These are phyloP conservation scores for Sebastolobus alascanus DNA, from an alignment of 2,797 vertebrate species.

Conservation along the genomic window DNA sequence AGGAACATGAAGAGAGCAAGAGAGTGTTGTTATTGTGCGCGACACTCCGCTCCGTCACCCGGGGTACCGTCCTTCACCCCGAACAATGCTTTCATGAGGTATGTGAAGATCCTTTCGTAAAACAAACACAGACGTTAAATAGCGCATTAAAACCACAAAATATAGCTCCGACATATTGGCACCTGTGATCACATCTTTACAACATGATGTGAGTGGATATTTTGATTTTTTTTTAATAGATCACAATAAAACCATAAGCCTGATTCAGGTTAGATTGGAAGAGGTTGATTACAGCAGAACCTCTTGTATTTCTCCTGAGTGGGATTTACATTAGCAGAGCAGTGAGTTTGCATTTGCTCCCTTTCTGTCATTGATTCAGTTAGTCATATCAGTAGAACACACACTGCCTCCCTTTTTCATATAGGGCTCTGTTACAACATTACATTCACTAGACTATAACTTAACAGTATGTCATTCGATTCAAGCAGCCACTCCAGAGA, in stretches of 20 bases:
- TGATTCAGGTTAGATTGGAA: slow-evolving; percentile 70
- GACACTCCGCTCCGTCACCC: slow-evolving; percentile 39
- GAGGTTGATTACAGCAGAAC: slow-evolving; percentile 55
- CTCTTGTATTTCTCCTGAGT: slow-evolving; percentile 70
- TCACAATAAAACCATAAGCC: slow-evolving; percentile 59
- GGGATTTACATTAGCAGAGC: slow-evolving; percentile 66
- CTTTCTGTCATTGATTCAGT: slow-evolving; percentile 65
- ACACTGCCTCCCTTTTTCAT: slow-evolving; percentile 69
- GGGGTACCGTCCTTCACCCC: slow-evolving; percentile 32
- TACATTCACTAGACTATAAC: slow-evolving; percentile 69
- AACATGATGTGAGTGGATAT: slow-evolving; percentile 48
- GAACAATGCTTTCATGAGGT: slow-evolving; percentile 73
- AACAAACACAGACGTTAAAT: slow-evolving; percentile 61
- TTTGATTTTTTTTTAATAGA: slow-evolving; percentile 32
- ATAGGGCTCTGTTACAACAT: slow-evolving; percentile 46
- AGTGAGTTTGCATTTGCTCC: slow-evolving; percentile 63
- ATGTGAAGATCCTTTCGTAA: slow-evolving; percentile 65
- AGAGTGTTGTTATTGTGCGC: slow-evolving; percentile 49
- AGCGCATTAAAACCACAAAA: slow-evolving; percentile 49
- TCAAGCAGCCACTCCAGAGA: slow-evolving; percentile 45
- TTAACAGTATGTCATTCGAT: slow-evolving; percentile 43
- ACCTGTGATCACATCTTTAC: slow-evolving; percentile 61
- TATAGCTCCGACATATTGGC: slow-evolving; percentile 57
- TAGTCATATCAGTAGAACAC: slow-evolving; percentile 62
- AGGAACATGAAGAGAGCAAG: slow-evolving; percentile 58